These are phyloP conservation scores for Passer domesticus DNA, from an alignment of 2,113 vertebrate species.

Conservation along the genomic window DNA sequence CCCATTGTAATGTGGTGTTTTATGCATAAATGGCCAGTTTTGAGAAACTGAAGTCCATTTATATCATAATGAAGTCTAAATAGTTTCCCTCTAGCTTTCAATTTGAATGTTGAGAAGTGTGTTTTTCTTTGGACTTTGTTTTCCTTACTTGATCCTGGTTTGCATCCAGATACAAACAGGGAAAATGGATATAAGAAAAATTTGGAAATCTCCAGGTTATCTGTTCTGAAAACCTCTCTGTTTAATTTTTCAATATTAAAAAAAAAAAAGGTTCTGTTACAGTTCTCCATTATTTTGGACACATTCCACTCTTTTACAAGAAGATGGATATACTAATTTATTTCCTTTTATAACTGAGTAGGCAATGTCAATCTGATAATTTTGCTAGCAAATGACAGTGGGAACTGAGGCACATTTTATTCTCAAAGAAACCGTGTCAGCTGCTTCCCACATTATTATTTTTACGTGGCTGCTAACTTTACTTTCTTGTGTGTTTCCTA, in stretches of 20 bases:
- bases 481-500: background rate
- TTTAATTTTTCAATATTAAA: background rate
- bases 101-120: background rate
- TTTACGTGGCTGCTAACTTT: background rate
- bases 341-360: background rate
- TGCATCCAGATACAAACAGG: background rate
- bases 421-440: background rate
- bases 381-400: background rate
- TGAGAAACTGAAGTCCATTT: background rate
- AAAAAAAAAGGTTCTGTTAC: background rate
- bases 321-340: background rate
- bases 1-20: background rate
- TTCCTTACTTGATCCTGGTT: background rate
- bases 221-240: rapidly evolving
- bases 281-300: background rate
- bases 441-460: background rate
- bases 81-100: background rate
- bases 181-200: background rate
- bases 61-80: background rate
- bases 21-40: background rate
- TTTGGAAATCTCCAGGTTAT: background rate
- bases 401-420: background rate
- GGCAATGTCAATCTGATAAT: background rate
- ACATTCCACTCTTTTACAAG: background rate
- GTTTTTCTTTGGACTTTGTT: background rate